phyloP scores from a whole-genome alignment of 1,140 invertebrate genomes.

The Calosoma granatense region DNA sequence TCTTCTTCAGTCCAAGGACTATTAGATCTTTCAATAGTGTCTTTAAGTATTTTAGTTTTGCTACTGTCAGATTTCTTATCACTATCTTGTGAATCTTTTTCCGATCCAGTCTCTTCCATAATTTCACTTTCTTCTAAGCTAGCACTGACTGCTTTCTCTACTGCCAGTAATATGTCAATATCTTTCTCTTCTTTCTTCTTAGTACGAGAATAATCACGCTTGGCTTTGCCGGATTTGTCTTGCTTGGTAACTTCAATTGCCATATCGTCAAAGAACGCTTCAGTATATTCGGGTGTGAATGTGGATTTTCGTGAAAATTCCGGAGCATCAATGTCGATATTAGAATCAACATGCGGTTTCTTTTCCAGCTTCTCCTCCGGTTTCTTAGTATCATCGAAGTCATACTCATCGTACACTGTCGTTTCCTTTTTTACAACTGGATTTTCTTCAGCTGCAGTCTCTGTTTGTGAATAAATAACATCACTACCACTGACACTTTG shows the following conservation, averaged over 20 bases:
- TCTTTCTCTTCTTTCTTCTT: conserved; percentile 37
- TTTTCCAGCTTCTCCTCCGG: conserved; percentile 22
- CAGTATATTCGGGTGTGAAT: conserved; percentile 25
- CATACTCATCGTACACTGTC: conserved; percentile 12
- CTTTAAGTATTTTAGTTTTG: conserved; percentile 17
- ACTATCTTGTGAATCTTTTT: conserved; percentile 22
- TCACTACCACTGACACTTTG: conserved; percentile 20
- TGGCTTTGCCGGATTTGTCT: conserved; percentile 36
- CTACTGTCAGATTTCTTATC: conserved; percentile 25
- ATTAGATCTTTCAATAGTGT: conserved; percentile 34
- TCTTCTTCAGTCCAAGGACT: conserved; percentile 44
- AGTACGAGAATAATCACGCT: conserved; percentile 33
- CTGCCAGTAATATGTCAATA: conserved; percentile 31
- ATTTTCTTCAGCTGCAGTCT: conserved; percentile 20
- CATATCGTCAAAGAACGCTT: conserved; percentile 40
- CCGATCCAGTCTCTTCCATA: conserved; percentile 28
- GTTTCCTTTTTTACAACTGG: conserved; percentile 19
- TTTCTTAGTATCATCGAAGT: conserved; percentile 15
- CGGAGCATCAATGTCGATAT: conserved; percentile 22
- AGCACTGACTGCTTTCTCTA: conserved; percentile 28
- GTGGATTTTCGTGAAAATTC: conserved; percentile 12
- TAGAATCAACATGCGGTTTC: conserved; percentile 23
- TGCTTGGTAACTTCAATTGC: conserved; percentile 43
- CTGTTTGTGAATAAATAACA: conserved; percentile 25
- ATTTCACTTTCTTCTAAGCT: conserved; percentile 29